A percentile compares a stretch with the other conserved stretches of the same genome.
phyloP scores from a whole-genome alignment of 2,888 invertebrate species.

The Leucoptera coffeella region DNA sequence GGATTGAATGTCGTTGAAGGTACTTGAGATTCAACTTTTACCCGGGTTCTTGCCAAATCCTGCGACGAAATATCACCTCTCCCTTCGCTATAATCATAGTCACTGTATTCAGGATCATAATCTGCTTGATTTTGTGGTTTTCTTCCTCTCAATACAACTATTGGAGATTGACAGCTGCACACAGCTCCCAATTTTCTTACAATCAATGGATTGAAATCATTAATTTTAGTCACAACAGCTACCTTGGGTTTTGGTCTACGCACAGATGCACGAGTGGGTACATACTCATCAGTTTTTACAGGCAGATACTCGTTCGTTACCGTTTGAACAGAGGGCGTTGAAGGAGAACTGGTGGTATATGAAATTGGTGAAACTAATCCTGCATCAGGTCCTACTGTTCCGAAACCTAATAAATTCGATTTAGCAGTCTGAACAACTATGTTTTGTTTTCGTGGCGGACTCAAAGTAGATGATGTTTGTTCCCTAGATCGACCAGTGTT shows the following conservation, averaged over 20 bases:
- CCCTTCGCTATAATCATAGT: conserved; percentile 17
- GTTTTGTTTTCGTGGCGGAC: conserved; percentile 26
- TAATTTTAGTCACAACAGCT: conserved; percentile 60
- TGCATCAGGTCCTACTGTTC: conserved; percentile 38
- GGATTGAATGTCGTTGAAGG: conserved; percentile 36
- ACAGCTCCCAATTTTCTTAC: conserved; percentile 67
- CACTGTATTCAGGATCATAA: conserved; percentile 16
- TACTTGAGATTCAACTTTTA: conserved; percentile 19
- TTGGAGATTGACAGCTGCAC: conserved; percentile 62
- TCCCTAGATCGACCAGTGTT: conserved; percentile 12
- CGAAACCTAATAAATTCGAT: conserved; percentile 34
- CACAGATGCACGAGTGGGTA: conserved; percentile 17
- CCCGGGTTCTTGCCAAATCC: conserved; percentile 1
- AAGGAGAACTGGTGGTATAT: conserved; percentile 26
- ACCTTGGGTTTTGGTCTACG: conserved; percentile 40
- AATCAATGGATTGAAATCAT: conserved; percentile 65
- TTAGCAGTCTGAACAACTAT: conserved; percentile 32
- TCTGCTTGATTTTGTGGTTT: conserved; percentile 22
- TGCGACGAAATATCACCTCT: conserved; percentile 19
- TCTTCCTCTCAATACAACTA: conserved; percentile 41
- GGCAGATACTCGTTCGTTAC: conserved; percentile 13
- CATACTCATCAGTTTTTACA: conserved; percentile 23
- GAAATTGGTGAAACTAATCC: conserved; percentile 27
- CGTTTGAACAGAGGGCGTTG: conserved; percentile 17
- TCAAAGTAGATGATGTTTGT: conserved; percentile 14